Evolutionary conservation across 2,888 invertebrate species (phyloP), one percentile per base, ranked within the genome.

Genomic region (Dastarcus helophoroides): DNA sequence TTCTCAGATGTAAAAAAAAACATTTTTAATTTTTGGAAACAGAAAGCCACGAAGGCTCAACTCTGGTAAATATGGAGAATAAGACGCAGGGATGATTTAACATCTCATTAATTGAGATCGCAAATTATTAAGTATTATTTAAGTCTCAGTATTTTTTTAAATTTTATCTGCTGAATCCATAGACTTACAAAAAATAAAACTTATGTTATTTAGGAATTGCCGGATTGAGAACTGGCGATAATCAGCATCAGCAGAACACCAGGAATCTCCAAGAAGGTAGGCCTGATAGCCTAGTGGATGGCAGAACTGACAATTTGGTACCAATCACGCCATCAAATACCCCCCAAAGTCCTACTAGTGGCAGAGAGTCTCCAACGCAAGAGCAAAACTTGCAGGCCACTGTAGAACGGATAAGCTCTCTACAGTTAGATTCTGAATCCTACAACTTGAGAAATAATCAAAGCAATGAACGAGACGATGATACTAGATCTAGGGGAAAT

Each of bases 321-420:
- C 53, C 56, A 8, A 38, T 46, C 6, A 56, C 56, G 7, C 56
- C 54, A 19, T 52, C 54, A 3, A 56, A 54, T 37, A 55, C 54
- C 4, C 56, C 54, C 2, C 54, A 54, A 39, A 54, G 50, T 30
- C 51, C 53, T 9, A 50, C 46, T 4, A 56, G 53, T 33, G 53
- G 54, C 8, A 37, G 50, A 8, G 51, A 53, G 42, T 54, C 54
- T 14, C 54, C 53, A 3, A 40, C 41, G 26, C 41, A 43, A 11
- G 47, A 51, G 32, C 38, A 40, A 14, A 50, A 53, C 30, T 35
- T 52, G 14, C 47, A 51, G 31, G 50, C 47, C 2, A 53, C 51
- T 2, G 43, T 53, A 12, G 48, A 54, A 31, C 35, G 51, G 14
- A 52, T 54, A n/a, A 38, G 42, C 23, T 47, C 46, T 19, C 45